Base-by-base conservation (phyloP, 2,888 invertebrate genomes). In the Sphaerophoria taeniata region DNA sequence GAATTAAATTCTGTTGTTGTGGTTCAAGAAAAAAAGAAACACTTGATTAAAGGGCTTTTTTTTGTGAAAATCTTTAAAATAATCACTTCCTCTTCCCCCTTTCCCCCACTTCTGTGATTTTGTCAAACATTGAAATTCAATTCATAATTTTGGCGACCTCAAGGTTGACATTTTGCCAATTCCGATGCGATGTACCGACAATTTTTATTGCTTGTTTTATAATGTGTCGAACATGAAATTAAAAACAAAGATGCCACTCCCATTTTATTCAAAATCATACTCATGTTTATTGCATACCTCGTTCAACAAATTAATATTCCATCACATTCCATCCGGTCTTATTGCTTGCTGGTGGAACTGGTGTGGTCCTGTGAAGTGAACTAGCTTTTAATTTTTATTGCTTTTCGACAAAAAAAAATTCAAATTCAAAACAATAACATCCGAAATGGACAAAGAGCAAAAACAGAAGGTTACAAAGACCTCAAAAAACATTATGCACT, bases 251-350 rank as follows among this genome's bases (percentile, higher is more conserved):
- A 16, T 24, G 67, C n/a, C 53, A 53, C 67, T 31, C 49, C 65
- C 49, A 34, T 34, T 45, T 12, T 16, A n/a, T 63, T 63, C 65
- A 67, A 67, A 67, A 51, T 67, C 65, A 24, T 24, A 51, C 60
- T 33, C 61, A 77, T 63, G 55, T 70, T 53, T 61, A 73, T 61
- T 74, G 69, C 39, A 71, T 56, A 39, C 24, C 39, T 70, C 45
- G 14, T 75, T 77, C 67, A 77, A 69, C 77, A 73, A 73, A 83
- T 83, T 63, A 77, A 80, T 80, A 70, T 70, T 63, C 24, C 24
- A 24, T 2, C 55, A 67, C 6, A 67, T 31, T 34, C 70, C 74
- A 74, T 74, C 74, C 80, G 69, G 43, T 24, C 24, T 36, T 4
- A 24, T 6, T 2, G 34, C 14, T 5, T 16, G 43, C 11, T 9